A percentile compares a stretch with the other conserved stretches of the same genome.
Evolutionary conservation across 2,113 vertebrate species (phyloP).

Genomic region (Thinocorus orbignyianus): DNA sequence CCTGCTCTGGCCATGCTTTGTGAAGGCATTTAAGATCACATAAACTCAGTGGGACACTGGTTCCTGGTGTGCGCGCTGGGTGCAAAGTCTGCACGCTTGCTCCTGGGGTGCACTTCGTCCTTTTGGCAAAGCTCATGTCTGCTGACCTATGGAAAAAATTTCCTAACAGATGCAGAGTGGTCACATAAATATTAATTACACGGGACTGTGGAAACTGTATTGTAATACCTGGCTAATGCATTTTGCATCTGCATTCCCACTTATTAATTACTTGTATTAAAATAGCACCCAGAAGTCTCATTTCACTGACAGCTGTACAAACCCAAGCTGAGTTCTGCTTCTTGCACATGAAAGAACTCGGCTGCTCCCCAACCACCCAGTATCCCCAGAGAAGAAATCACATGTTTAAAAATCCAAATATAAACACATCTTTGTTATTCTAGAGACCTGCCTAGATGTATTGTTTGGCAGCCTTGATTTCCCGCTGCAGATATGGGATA

Average conservation of each 20-base stretch:
- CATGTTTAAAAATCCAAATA: background rate
- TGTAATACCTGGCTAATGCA: background rate
- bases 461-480: background rate
- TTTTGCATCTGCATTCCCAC: background rate
- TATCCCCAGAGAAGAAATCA: background rate
- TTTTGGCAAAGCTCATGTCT: background rate
- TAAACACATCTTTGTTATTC: background rate
- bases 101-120: background rate
- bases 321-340: background rate
- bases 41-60: background rate
- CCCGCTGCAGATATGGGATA: background rate
- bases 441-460: background rate
- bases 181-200: background rate
- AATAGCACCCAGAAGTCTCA: background rate
- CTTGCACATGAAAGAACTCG: background rate
- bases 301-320: background rate
- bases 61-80: rapidly evolving
- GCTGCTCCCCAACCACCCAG: background rate
- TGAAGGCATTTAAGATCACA: background rate
- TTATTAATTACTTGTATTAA: background rate
- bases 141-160: background rate
- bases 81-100: background rate
- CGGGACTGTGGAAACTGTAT: background rate
- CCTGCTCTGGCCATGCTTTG: background rate
- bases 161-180: background rate